Conservation (phyloP, 2,888 invertebrate genomes). For the Ametastegia equiseti region DNA sequence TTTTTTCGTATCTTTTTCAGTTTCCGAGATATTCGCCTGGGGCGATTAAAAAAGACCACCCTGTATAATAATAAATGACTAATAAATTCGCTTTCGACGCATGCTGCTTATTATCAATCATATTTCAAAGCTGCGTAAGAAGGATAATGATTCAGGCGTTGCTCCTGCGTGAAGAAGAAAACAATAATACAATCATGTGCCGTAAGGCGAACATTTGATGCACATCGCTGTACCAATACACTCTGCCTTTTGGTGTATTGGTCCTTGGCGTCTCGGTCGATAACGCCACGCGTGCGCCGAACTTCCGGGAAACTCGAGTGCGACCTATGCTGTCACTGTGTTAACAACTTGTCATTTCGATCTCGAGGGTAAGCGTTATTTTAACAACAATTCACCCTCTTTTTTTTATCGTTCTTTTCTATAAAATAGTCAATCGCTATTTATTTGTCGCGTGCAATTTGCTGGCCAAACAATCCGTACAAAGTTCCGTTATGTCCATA, state of each 20-base stretch:
- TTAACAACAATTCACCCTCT: not conserved
- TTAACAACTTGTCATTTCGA: slow-evolving; percentile 37
- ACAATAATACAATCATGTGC: not conserved
- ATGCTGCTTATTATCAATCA: not conserved
- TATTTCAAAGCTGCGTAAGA: not conserved
- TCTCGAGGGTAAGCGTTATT: slow-evolving; percentile 26
- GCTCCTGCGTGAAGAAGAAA: not conserved
- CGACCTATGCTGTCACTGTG: slow-evolving; percentile 40
- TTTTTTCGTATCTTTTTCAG: too few species aligned
- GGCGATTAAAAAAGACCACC: too few species aligned
- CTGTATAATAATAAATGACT: too few species aligned
- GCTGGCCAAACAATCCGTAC: not conserved
- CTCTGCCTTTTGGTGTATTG: slow-evolving; percentile 4
- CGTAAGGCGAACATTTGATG: slow-evolving; percentile 1
- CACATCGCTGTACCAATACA: slow-evolving; percentile 14
- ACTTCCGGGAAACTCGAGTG: slow-evolving; percentile 40
- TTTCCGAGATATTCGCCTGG: too few species aligned
- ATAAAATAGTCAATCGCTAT: not conserved
- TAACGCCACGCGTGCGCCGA: slow-evolving; percentile 44
- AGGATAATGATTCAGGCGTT: not conserved
- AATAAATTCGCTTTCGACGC: too few species aligned
- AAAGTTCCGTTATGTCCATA: not conserved
- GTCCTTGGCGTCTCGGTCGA: slow-evolving; percentile 36
- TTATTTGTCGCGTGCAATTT: not conserved
- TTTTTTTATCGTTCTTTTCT: not conserved